These are phyloP conservation scores for Helicoverpa armigera DNA, from an alignment of 1,140 invertebrate species.

Conservation along the genomic window DNA sequence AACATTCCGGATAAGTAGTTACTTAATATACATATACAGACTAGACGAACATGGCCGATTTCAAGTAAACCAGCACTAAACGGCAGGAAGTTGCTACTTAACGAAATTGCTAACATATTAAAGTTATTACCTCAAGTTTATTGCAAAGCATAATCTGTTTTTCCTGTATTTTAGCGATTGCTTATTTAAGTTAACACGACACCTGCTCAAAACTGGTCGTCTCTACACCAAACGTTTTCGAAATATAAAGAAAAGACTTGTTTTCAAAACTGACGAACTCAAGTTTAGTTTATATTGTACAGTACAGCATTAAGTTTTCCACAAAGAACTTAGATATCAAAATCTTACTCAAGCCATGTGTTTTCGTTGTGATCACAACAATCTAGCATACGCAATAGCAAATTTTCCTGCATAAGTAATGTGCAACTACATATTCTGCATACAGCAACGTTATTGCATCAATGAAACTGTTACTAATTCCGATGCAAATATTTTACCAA, in stretches of 20 bases:
- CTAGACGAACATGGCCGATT: neutral
- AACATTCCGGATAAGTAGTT: neutral
- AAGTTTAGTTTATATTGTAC: too few relatives aligned
- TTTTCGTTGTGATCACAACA: too few relatives aligned
- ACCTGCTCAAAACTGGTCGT: conserved; percentile 1
- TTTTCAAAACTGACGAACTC: neutral
- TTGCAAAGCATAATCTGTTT: conserved; percentile 27
- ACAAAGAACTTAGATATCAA: too few relatives aligned
- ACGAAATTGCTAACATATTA: conserved; percentile 18
- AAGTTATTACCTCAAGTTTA: conserved; percentile 21
- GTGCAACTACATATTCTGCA: neutral
- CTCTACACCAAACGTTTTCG: conserved; percentile 20
- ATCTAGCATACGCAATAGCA: too few relatives aligned
- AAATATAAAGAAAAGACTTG: neutral
- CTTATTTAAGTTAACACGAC: conserved; percentile 16
- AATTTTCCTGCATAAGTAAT: conserved; percentile 1
- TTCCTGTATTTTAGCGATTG: conserved; percentile 28
- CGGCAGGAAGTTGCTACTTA: conserved; percentile 52
- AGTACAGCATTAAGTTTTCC: too few relatives aligned
- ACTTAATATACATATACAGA: neutral
- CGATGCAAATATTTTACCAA: conserved; percentile 50
- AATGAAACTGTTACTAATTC: conserved; percentile 44
- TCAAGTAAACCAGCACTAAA: conserved; percentile 36
- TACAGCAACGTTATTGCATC: conserved; percentile 24
- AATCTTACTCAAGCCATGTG: too few relatives aligned